A percentile compares a stretch with the other conserved stretches of the same genome.
Conservation (phyloP, 2,888 invertebrate species). For the Trissolcus japonicus region DNA sequence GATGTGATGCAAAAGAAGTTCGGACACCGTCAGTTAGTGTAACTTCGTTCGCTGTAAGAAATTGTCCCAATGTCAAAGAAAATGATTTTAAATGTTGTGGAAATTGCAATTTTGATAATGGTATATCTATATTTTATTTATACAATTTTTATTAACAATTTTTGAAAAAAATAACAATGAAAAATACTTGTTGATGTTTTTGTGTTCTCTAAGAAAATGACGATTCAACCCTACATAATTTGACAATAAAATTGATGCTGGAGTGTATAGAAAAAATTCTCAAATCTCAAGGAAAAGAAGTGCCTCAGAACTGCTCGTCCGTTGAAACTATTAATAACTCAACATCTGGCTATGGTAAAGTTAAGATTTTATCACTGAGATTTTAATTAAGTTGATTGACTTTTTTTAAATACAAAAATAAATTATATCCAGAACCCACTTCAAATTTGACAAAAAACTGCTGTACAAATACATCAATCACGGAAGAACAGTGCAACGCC, state of each 20-base stretch:
- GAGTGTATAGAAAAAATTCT: constrained; percentile 45
- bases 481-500: constrained; percentile 29
- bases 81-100: constrained; percentile 31
- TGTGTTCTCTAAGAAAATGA: constrained; percentile 5
- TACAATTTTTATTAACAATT: constrained; percentile 6
- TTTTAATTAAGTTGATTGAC: not conserved
- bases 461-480: constrained; percentile 36
- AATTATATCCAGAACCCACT: constrained; percentile 10
- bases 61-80: constrained; percentile 20
- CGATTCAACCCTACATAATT: constrained; percentile 21
- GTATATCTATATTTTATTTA: constrained; percentile 15
- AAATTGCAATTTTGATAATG: constrained; percentile 22
- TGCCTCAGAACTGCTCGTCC: constrained; percentile 18
- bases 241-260: constrained; percentile 41
- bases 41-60: constrained; percentile 32
- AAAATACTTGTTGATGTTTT: not conserved
- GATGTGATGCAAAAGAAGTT: constrained; percentile 29
- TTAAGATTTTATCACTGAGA: not conserved
- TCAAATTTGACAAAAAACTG: constrained; percentile 10
- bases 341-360: constrained; percentile 24
- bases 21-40: constrained; percentile 19
- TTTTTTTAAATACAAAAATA: not conserved
- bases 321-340: constrained; percentile 4
- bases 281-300: constrained; percentile 40
- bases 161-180: not conserved